Base-by-base conservation (phyloP, 2,888 invertebrate species). In the Pristionchus entomophagus region DNA sequence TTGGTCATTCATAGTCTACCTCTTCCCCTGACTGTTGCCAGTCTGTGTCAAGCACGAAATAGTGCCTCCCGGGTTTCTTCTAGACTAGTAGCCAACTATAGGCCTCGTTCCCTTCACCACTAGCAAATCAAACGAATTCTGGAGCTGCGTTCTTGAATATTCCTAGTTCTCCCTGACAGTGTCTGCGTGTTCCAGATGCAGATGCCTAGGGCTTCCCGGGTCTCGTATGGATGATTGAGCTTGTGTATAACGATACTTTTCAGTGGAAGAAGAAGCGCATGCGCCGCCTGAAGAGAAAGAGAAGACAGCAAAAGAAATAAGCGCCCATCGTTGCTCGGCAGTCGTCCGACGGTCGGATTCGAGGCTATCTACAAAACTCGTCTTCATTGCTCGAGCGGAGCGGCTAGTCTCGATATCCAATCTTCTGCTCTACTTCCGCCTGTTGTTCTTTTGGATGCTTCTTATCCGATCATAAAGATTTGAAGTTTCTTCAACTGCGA, bases 281-380 rank as follows among this genome's bases (percentile, higher is more conserved):
- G 93, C 91, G 92, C 86, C 91, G 93, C 89, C 89, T 93, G 91
- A 93, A 93, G 93, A 91, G 93, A 86, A 93, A 93, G 91, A 91
- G 93, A 87, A 91, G 93, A 91, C 92, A 92, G 89, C 88, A 89
- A 86, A 91, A 91, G 91, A 91, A 91, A 90, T 91, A 91, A 84
- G 88, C 87, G n/a, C 53, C 51, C 69, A 73, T 49, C 84, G 69
- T 84, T 84, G 73, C 53, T 51, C 56, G 83, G 81, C 38, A 45
- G 62, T 83, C 26, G 62, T 83, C 26, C 35, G 26, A 14, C 32
- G 38, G 41, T 62, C 59, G 51, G 83, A 26, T 45, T 83, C 35
- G 62, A 62, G 62, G 41, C 62, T 29, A 29, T 32, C 49, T 62
- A 41, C 62, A 53, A n/a, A 22, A 35, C 35, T 81, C 81, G 53